Evolutionary conservation across 1,140 invertebrate genomes (phyloP).

Genomic region (Diuraphis noxia): DNA sequence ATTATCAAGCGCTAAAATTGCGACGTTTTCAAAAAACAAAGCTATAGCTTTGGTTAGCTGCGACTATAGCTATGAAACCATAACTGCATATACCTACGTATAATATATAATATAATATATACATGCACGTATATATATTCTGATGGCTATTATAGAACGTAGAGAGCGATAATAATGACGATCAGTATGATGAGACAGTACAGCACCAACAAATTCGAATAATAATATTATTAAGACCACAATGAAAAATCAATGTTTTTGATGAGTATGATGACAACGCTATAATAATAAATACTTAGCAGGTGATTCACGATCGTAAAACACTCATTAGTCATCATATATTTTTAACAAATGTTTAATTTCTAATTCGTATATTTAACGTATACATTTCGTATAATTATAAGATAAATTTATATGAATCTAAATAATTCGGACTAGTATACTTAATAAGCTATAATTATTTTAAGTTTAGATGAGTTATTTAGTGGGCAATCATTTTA

Average conservation of each 20-base stretch:
- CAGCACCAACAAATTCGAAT: not conserved
- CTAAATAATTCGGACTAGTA: not conserved
- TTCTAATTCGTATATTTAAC: no score
- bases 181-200: not conserved
- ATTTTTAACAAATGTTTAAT: no score
- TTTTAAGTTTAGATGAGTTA: not conserved
- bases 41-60: no score
- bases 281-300: not conserved
- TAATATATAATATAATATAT: no score
- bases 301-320: not conserved
- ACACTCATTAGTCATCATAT: not conserved
- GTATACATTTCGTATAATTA: not conserved
- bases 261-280: not conserved
- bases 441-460: not conserved
- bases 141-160: not conserved
- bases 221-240: not conserved
- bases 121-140: not conserved
- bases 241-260: no score
- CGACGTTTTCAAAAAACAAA: not conserved
- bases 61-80: not conserved
- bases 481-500: not conserved
- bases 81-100: no score
- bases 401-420: not conserved
- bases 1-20: not conserved
- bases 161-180: not conserved